Base-by-base conservation (phyloP, 2,888 invertebrate species). In the Bombylius major region DNA sequence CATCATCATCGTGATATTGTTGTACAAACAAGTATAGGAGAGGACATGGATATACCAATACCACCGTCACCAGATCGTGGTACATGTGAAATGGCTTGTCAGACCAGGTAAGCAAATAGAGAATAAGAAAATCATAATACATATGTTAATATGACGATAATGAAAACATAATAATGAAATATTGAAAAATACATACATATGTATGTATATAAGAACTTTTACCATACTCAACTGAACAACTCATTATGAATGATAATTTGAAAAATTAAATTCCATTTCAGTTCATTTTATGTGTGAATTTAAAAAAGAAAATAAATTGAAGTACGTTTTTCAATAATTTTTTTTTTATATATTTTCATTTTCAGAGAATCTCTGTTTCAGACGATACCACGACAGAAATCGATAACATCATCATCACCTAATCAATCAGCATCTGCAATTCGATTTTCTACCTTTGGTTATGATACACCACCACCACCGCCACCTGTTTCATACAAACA, bases 11-110 rank as follows among this genome's bases (percentile, higher is more conserved):
- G 71, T 48, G 71, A 73, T 60, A 72, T 71, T 66, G 67, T 69
- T 61, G 64, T 67, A 36, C 70, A 73, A 63, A 71, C 71, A 11
- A 71, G 69, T 56, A 62, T 71, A 7, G 67, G 69, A 54, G 64
- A 64, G 50, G 66, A 61, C 48, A 58, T 59, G 47, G 51, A 55
- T n/a, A 57, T 42, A 50, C 54, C 32, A 58, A 55, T 42, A 47
- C 60, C 62, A 36, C 59, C 58, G 46, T 52, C 36, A 23, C 42
- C 48, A 32, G 33, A 33, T 33, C 31, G 62, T 55, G 82, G 82
- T 66, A 86, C 83, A 79, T 80, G 83, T 63, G 86, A 86, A 69
- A 84, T 80, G 69, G 84, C 83, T 54, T 91, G 90, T 69, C 91
- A 91, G 70, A 91, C 91, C 1, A 79, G 90, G 62, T 90, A 88